Evolutionary conservation across 2,797 vertebrate species (phyloP).

Genomic region (Huso huso): DNA sequence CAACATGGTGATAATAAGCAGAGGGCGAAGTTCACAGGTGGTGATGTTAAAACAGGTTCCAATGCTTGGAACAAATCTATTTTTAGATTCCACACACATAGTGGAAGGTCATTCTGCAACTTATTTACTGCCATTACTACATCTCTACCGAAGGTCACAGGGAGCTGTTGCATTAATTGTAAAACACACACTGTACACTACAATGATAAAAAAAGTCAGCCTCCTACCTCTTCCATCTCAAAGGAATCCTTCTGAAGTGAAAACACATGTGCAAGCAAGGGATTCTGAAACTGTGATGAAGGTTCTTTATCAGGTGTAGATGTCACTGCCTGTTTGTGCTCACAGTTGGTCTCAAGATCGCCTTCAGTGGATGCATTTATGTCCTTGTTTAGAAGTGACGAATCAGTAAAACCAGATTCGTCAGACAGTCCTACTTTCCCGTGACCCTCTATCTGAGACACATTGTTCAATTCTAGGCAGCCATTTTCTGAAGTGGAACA

Average conservation of each 20-base stretch:
- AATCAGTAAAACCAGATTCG: constrained; percentile 28
- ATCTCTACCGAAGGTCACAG: too few relatives aligned
- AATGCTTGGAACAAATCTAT: too few relatives aligned
- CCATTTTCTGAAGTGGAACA: background rate
- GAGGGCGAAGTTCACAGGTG: too few relatives aligned
- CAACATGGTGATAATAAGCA: too few relatives aligned
- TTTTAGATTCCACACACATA: too few relatives aligned
- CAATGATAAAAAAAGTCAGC: too few relatives aligned
- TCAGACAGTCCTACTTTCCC: constrained; percentile 22
- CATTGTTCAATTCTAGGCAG: background rate
- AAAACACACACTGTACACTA: too few relatives aligned
- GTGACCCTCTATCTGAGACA: constrained; percentile 1
- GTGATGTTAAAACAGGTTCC: too few relatives aligned
- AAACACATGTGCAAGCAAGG: constrained; percentile 63
- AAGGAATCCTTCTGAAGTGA: constrained; percentile 81
- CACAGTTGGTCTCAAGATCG: constrained; percentile 19
- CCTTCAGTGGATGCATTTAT: constrained; percentile 26
- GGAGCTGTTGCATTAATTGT: too few relatives aligned
- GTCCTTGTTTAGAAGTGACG: constrained; percentile 24
- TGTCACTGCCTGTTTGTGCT: constrained; percentile 14
- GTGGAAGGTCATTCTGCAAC: too few relatives aligned
- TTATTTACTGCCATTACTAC: too few relatives aligned
- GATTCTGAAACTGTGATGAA: constrained; percentile 46
- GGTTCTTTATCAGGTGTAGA: constrained; percentile 45
- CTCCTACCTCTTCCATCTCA: constrained; percentile 90